A percentile compares a stretch with the other conserved stretches of the same genome.
These are phyloP conservation scores for Delichon dasypus DNA, from an alignment of 2,797 vertebrate genomes.

Conservation along the genomic window DNA sequence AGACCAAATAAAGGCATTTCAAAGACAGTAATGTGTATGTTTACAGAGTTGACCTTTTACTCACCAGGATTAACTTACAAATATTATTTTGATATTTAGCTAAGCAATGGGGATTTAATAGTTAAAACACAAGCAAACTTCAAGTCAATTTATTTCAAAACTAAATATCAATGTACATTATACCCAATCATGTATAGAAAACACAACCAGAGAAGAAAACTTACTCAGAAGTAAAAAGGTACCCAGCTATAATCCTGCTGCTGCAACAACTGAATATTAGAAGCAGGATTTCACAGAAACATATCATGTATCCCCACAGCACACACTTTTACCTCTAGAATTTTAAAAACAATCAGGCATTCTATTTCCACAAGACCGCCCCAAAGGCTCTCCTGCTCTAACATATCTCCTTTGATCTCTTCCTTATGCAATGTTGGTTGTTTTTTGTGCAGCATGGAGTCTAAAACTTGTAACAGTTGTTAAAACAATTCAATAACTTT, in stretches of 20 bases:
- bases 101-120: not conserved
- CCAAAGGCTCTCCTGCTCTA: not conserved
- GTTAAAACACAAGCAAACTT: not conserved
- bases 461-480: not conserved
- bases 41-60: not conserved
- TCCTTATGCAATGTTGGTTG: not conserved
- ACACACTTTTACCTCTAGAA: not conserved
- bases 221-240: not conserved
- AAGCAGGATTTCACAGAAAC: not conserved
- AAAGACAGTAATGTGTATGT: not conserved
- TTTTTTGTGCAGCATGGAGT: not conserved
- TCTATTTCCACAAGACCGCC: not conserved
- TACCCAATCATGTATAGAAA: not conserved
- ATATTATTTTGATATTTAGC: not conserved
- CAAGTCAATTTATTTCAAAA: not conserved
- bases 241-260: not conserved
- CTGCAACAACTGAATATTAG: not conserved
- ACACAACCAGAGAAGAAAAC: not conserved
- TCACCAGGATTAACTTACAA: not conserved
- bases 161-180: not conserved
- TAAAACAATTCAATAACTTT: not conserved
- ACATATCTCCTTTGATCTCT: not conserved
- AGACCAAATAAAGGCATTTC: not conserved
- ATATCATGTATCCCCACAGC: not conserved
- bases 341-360: not conserved